These are phyloP conservation scores for Dicaeum eximium DNA, from an alignment of 2,113 vertebrate genomes.

Conservation along the genomic window DNA sequence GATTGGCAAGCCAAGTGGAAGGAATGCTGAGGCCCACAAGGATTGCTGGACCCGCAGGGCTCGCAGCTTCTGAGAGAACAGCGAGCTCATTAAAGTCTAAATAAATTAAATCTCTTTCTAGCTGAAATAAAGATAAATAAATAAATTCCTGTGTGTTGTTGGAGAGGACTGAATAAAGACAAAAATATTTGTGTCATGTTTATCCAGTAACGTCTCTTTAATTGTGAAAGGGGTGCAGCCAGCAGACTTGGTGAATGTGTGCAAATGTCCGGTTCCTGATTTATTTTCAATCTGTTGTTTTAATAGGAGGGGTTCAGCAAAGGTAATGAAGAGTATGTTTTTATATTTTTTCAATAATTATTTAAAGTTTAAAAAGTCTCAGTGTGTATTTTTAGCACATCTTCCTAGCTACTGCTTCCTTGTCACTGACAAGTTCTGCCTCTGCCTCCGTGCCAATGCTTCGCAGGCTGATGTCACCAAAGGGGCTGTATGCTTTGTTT, in stretches of 20 bases:
- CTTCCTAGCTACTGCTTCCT: not conserved
- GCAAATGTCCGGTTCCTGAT: not conserved
- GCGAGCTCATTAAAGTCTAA: conserved; percentile 21
- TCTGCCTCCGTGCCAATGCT: not conserved
- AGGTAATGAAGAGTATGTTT: not conserved
- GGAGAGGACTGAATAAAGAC: not conserved
- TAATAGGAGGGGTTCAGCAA: not conserved
- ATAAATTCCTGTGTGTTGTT: not conserved
- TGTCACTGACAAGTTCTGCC: not conserved
- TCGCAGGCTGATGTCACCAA: not conserved
- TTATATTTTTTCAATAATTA: not conserved
- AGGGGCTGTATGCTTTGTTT: not conserved
- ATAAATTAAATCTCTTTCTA: conserved; percentile 6
- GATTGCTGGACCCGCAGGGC: conserved; percentile 6
- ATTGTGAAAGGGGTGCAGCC: not conserved
- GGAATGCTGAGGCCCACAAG: conserved; percentile 29
- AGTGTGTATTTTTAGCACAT: not conserved
- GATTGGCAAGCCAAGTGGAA: conserved; percentile 40
- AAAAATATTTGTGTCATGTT: not conserved
- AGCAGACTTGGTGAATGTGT: not conserved
- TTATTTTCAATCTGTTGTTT: not conserved
- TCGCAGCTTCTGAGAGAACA: conserved; percentile 37
- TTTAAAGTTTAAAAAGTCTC: not conserved
- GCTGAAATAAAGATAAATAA: conserved; percentile 24
- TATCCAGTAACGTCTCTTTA: not conserved